Evolutionary conservation across 2,113 vertebrate genomes (phyloP).

Genomic region (Cynocephalus volans): DNA sequence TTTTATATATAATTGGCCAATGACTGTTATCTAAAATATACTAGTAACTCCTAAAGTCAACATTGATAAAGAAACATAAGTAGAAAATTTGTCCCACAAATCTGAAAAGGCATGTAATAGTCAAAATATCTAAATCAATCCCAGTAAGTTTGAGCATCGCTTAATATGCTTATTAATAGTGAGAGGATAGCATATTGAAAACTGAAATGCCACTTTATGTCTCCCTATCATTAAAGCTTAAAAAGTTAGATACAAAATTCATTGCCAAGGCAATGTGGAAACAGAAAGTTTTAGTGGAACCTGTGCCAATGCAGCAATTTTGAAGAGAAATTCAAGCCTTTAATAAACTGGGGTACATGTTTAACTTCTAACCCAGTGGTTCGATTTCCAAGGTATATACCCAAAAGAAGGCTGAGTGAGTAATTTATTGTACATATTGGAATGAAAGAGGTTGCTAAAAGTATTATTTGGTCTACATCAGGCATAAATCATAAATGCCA

Average conservation of each 20-base stretch:
- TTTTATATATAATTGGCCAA: neutral
- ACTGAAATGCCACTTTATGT: neutral
- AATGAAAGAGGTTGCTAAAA: neutral
- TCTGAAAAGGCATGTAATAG: neutral
- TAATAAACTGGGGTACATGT: neutral
- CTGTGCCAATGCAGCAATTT: neutral
- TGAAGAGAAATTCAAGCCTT: neutral
- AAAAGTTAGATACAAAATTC: neutral
- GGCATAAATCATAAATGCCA: fast-evolving
- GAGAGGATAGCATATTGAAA: neutral
- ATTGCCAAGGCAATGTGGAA: neutral
- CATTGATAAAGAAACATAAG: neutral
- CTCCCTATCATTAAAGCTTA: neutral
- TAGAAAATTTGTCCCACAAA: neutral
- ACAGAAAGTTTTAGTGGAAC: neutral
- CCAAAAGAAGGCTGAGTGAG: neutral
- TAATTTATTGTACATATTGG: neutral
- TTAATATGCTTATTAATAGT: neutral
- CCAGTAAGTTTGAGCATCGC: neutral
- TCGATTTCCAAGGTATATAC: neutral
- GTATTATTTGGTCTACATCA: neutral
- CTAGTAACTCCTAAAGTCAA: slow-evolving; percentile 5
- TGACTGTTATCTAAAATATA: neutral
- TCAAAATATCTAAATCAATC: neutral
- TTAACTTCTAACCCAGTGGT: neutral